A percentile compares a stretch with the other conserved stretches of the same genome.
phyloP scores from a whole-genome alignment of 2,888 invertebrate genomes.

The Crioceris asparagi region DNA sequence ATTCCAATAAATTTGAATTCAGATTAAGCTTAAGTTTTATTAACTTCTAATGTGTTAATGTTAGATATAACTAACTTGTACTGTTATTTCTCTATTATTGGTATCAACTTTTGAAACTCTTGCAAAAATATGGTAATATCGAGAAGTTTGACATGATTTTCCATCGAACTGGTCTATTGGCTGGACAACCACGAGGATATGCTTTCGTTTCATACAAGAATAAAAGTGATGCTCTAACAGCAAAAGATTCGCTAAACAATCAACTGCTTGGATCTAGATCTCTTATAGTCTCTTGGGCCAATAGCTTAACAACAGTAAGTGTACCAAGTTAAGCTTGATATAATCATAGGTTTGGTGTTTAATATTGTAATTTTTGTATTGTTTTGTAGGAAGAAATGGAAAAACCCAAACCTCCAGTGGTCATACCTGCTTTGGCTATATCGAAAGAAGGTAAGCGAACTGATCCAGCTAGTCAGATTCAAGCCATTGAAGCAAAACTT shows the following conservation, averaged over 20 bases:
- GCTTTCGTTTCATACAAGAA: conserved; percentile 78
- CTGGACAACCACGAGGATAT: conserved; percentile 84
- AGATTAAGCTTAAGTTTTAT: conserved; percentile 1
- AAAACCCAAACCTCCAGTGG: conserved; percentile 62
- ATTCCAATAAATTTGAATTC: conserved; percentile 6
- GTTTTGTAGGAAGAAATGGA: conserved; percentile 59
- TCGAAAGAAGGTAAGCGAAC: conserved; percentile 49
- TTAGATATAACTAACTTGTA: conserved; percentile 14
- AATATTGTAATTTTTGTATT: neutral
- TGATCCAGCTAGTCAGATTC: conserved; percentile 71
- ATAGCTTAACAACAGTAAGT: conserved; percentile 56
- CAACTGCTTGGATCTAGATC: conserved; percentile 61
- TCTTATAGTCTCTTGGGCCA: conserved; percentile 72
- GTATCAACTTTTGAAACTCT: conserved; percentile 92
- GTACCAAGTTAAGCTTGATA: neutral
- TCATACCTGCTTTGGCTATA: conserved; percentile 67
- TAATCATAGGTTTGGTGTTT: neutral
- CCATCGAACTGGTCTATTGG: conserved; percentile 80
- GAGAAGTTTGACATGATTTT: conserved; percentile 94
- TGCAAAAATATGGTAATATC: conserved; percentile 87
- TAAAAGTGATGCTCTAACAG: conserved; percentile 56
- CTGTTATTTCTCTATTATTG: conserved; percentile 49
- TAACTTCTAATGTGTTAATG: too few species aligned
- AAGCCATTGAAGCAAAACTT: conserved; percentile 80
- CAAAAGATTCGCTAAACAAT: conserved; percentile 64